phyloP scores from a whole-genome alignment of 1,140 invertebrate genomes.

The Trinorchestia longiramus region DNA sequence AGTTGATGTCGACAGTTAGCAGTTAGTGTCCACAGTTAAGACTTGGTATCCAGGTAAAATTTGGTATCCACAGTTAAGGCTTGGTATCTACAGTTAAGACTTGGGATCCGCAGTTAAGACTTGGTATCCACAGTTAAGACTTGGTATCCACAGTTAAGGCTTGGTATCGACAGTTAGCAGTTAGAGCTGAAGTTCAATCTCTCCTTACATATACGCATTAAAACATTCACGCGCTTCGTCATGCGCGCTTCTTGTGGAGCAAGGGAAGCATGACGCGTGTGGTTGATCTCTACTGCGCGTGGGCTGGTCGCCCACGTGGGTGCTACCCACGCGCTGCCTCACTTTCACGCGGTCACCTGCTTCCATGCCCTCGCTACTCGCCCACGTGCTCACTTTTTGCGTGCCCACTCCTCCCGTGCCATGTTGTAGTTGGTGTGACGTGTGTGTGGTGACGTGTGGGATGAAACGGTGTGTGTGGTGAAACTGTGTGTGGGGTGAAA shows the following conservation, averaged over 20 bases:
- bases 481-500: too few relatives aligned
- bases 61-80: too few relatives aligned
- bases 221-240: not conserved
- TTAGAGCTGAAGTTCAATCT: too few relatives aligned
- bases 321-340: constrained; percentile 39
- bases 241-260: not conserved
- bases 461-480: not conserved
- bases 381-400: constrained; percentile 31
- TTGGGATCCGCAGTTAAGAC: too few relatives aligned
- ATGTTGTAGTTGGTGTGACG: not conserved
- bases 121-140: too few relatives aligned
- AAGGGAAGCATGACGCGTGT: not conserved
- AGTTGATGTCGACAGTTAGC: too few relatives aligned
- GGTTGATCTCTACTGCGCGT: not conserved
- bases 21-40: too few relatives aligned
- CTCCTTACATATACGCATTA: too few relatives aligned
- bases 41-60: too few relatives aligned
- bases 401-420: not conserved
- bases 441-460: not conserved
- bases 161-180: too few relatives aligned
- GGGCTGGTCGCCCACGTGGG: constrained; percentile 31
- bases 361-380: not conserved
- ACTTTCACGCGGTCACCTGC: constrained; percentile 35
- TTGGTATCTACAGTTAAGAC: too few relatives aligned
- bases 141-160: too few relatives aligned